Evolutionary conservation across 2,113 vertebrate species (phyloP).

Genomic region (Lasiurus borealis): DNA sequence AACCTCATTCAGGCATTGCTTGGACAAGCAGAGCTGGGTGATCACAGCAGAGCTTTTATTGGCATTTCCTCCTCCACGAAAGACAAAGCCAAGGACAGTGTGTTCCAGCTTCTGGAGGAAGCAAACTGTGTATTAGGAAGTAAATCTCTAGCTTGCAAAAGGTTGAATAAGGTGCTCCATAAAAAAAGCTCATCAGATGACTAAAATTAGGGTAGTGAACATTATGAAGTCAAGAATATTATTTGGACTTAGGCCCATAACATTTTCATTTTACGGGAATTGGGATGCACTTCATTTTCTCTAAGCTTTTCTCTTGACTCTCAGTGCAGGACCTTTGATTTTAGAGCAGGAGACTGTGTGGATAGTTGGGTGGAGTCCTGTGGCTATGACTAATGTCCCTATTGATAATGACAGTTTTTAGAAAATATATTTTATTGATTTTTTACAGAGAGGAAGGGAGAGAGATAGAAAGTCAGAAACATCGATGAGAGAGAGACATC

Average conservation of each 20-base stretch:
- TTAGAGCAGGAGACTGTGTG: not conserved
- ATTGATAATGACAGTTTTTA: not conserved
- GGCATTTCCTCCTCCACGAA: conserved; percentile 8
- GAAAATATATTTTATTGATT: not conserved
- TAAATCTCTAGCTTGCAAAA: conserved; percentile 69
- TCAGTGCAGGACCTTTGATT: conserved; percentile 25
- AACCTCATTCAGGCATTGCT: not conserved
- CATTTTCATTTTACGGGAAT: conserved; percentile 63
- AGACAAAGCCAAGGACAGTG: conserved; percentile 72
- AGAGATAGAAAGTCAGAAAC: too few species aligned
- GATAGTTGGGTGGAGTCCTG: not conserved
- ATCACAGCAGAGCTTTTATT: conserved; percentile 20
- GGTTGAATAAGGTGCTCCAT: conserved; percentile 71
- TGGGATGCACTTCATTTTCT: conserved; percentile 58
- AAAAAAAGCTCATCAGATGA: conserved; percentile 62
- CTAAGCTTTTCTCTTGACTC: conserved; percentile 37
- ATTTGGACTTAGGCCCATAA: conserved; percentile 60
- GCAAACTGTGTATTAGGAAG: conserved; percentile 66
- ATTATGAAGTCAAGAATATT: conserved; percentile 68
- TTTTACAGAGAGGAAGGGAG: too few species aligned
- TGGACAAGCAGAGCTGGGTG: conserved; percentile 42
- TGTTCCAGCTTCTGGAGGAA: conserved; percentile 58
- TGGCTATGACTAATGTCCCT: not conserved
- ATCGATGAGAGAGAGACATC: too few species aligned
- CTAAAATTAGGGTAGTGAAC: conserved; percentile 76